Base-by-base conservation (phyloP, 2,797 vertebrate species). In the Argentina silus region DNA sequence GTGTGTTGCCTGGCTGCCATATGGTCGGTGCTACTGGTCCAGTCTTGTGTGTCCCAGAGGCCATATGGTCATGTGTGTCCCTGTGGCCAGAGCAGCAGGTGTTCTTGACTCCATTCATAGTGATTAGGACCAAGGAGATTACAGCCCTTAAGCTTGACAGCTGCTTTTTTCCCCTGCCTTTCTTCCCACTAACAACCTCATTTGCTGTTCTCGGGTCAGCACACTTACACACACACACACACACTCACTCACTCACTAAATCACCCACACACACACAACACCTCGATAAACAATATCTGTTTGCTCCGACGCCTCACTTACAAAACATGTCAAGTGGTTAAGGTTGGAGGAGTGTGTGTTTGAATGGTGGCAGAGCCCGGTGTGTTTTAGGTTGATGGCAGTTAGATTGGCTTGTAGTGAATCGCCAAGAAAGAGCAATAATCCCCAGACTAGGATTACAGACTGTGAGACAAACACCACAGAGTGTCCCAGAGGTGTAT, bases 101-200 rank as follows among this genome's bases (percentile, higher is more conserved):
- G 89, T 89, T 90, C 73, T 88, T 88, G 85, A 91, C 88, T 91
- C 82, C 83, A 86, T 87, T 90, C 89, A 86, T 83, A 77, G 81
- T 86, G 90, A 92, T 93, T 93, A 90, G 86, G 84, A 88, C 84
- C 89, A 92, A 92, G 88, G 72, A 91, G 91, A 92, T 92, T 92
- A 91, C 68, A 65, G 11, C 59, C 69, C 82, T 88, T 92, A 91
- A 92, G 85, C 88, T 79, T 60, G 55, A 80, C 87, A 88, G 85
- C 87, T 89, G 86, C 87, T 88, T 90, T 90, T 86, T 89, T 69
- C 61, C 60, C 50, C 55, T 67, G 44, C 61, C 51, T 73, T 64
- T 27, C 57, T 68, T 88, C 80, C 82, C 78, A 87, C 87, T 90
- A 90, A 91, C 90, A 90, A 88, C 87, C 87, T 86, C 77, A 78